Base-by-base conservation (phyloP, 2,888 invertebrate genomes). In the Thera obeliscata region DNA sequence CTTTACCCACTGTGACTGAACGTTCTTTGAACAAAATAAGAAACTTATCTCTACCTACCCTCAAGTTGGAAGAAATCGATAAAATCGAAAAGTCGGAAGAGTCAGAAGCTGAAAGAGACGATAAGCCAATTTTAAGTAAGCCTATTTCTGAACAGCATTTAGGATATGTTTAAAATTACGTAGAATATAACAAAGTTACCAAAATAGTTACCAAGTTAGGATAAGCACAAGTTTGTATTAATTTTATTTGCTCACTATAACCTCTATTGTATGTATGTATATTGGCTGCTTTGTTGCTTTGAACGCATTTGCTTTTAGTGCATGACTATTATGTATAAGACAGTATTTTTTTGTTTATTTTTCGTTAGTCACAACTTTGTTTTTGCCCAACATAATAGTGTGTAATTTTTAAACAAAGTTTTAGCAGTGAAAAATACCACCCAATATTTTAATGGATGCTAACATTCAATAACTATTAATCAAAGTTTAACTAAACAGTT, bases 101-200 rank as follows among this genome's bases (percentile, higher is more conserved):
- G 63, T 72, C 82, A 3, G 86, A 87, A 69, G 90, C 89, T 9
- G 93, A 91, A 74, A 87, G 85, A 74, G 92, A 92, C 64, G 69
- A 78, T 7, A 77, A 80, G 48, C 76, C 82, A 49, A 74, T 77
- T 35, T 69, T 85, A 33, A 87, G 68, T 70, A 93, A 93, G 80
- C 92, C 92, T 11, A 87, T 94, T 73, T 93, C 94, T 66, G 94
- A 94, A 83, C 93, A 94, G 77, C 94, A 94, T 82, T 91, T 94
- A 84, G 94, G 95, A 55, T 94, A 94, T 83, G 94, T 94, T 73
- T 94, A 90, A 83, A 70, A 63, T 71, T 49, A 7, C 7, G 48
- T 59, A 66, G 56, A 43, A 56, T 2, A 49, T 38, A 48, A 33
- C 52, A 60, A 56, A 63, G 66, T 63, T 69, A 69, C 69, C 69